Base-by-base conservation (phyloP, 2,113 vertebrate species). In the Rynchops niger region DNA sequence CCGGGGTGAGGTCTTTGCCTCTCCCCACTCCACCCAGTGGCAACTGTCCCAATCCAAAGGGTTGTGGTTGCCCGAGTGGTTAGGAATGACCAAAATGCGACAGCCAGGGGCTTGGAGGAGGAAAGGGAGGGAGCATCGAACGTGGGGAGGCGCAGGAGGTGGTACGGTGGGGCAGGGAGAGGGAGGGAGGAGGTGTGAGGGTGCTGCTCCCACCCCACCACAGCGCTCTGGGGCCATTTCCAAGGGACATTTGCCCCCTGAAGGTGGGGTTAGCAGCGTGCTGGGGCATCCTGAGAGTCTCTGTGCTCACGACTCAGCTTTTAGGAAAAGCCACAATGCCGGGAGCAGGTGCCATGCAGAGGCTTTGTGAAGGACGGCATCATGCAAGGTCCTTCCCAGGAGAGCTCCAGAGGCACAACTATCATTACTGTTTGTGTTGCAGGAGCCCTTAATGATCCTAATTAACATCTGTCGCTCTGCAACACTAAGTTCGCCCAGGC, bases 331-430 rank as follows among this genome's bases (percentile, higher is more conserved):
- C 4, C 45, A 7, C 29, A 76, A 67, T 0, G 0, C 55, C 1
- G 6, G 69, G 32, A 84, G 42, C 3, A 1, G 63, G 15, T 0
- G 3, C 38, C 22, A 10, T 9, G 2, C 38, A 9, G 0, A 0
- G 25, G 27, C 45, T 63, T 52, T 66, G 30, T 61, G 59, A 92
- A 90, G 49, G 58, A 55, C 5, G 8, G 49, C 63, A 58, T 10
- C 30, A 1, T 2, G 1, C 2, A 1, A 71, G 25, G 50, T 59
- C 14, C 59, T 74, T 67, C 77, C 80, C 81, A n/a, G 82, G 72
- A 91, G 80, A 92, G 76, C 55, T 86, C 66, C 85, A 70, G 58
- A 94, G 45, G 53, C 58, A 58, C 67, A 49, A 77, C 29, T 8
- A 26, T 81, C 80, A 50, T 83, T 49, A 9, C 45, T 58, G 63